Conservation (phyloP, 2,113 vertebrate genomes). For the Prunella himalayana region DNA sequence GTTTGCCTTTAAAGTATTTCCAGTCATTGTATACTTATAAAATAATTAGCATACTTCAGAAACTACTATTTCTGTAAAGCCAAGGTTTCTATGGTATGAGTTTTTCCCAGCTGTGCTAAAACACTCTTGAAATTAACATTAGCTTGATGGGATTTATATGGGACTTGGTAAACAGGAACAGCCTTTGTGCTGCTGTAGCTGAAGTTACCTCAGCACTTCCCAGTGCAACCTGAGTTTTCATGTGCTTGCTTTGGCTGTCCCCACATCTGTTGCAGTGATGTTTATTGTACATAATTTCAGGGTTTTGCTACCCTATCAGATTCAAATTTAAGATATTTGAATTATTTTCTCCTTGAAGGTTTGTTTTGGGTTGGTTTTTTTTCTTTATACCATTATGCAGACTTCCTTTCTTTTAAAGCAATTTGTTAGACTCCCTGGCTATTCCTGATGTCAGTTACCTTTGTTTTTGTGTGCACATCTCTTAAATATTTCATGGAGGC, state of each 20-base stretch:
- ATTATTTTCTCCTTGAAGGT: neutral
- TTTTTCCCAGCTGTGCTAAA: slow-evolving; percentile 57
- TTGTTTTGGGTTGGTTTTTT: neutral
- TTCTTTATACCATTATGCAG: neutral
- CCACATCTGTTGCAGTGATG: neutral
- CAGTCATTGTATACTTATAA: slow-evolving; percentile 45
- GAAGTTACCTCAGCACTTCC: neutral
- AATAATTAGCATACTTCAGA: slow-evolving; percentile 53
- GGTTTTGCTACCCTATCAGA: neutral
- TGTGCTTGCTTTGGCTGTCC: neutral
- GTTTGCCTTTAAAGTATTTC: slow-evolving; percentile 42
- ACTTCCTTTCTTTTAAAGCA: neutral
- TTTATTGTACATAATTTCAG: neutral
- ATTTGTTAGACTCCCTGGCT: neutral
- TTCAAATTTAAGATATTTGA: neutral
- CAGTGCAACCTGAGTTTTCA: neutral
- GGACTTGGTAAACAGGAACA: neutral
- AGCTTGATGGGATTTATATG: slow-evolving; percentile 13
- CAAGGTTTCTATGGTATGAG: slow-evolving; percentile 9
- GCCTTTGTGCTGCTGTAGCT: neutral
- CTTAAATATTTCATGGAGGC: slow-evolving; percentile 27
- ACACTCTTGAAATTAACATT: slow-evolving; percentile 42
- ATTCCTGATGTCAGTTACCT: neutral
- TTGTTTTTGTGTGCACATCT: neutral
- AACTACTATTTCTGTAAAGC: neutral